Evolutionary conservation across 2,888 invertebrate genomes (phyloP).

Genomic region (Cantharis rustica): DNA sequence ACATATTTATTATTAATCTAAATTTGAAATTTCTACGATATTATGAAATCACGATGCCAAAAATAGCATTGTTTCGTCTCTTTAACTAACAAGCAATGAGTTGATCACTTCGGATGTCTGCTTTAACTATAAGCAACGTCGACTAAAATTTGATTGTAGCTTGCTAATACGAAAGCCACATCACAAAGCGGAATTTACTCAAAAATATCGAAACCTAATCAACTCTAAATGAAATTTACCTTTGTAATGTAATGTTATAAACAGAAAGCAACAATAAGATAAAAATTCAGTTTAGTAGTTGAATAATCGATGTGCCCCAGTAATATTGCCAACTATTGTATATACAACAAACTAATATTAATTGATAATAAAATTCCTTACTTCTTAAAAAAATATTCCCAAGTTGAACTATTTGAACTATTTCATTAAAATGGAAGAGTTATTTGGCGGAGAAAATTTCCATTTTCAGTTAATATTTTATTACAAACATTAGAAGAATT

Average conservation of each 20-base stretch:
- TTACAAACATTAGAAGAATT: not conserved
- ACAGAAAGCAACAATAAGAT: not conserved
- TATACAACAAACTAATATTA: not conserved
- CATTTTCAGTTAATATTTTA: not conserved
- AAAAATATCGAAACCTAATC: not conserved
- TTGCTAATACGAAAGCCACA: not conserved
- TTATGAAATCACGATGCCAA: not conserved
- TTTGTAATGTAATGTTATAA: not conserved
- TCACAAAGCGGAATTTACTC: not conserved
- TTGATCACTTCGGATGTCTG: not conserved
- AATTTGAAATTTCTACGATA: not conserved
- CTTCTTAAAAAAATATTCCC: not conserved
- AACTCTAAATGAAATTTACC: not conserved
- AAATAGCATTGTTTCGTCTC: not conserved
- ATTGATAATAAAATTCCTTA: not conserved
- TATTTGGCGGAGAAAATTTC: not conserved
- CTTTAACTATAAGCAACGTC: not conserved
- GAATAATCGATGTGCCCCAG: not conserved
- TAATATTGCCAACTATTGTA: not conserved
- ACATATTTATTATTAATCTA: too few species aligned
- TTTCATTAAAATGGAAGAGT: not conserved
- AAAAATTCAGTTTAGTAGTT: not conserved
- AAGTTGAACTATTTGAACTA: not conserved
- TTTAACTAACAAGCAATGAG: not conserved
- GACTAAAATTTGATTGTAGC: not conserved